A percentile compares a stretch with the other conserved stretches of the same genome.
Conservation (phyloP, 92 coral and sea anemone species). For the Paramuricea clavata region DNA sequence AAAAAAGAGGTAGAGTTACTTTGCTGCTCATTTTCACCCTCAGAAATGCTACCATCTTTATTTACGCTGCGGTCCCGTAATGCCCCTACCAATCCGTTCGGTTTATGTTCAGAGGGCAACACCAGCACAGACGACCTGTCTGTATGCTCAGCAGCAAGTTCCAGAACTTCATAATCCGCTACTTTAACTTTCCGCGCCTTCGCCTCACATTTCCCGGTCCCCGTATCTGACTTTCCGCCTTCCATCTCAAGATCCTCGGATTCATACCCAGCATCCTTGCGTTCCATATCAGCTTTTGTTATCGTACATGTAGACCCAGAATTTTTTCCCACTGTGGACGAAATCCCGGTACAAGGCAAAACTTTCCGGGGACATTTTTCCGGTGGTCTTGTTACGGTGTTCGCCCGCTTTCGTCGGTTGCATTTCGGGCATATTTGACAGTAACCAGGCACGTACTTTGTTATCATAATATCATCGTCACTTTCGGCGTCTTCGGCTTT, state of each 20-base stretch:
- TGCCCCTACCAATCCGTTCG: not conserved
- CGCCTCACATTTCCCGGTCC: not conserved
- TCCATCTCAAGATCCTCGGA: not conserved
- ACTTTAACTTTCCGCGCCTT: not conserved
- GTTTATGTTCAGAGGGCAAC: not conserved
- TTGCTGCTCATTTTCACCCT: not conserved
- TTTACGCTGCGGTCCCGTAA: not conserved
- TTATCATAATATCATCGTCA: conserved; percentile 21
- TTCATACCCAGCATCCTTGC: not conserved
- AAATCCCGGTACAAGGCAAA: not conserved
- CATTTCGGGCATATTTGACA: conserved; percentile 41
- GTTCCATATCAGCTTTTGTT: conserved; percentile 3
- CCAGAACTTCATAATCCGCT: conserved; percentile 33
- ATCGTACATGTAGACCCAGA: not conserved
- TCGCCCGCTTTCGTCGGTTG: conserved; percentile 17
- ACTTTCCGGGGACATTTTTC: not conserved
- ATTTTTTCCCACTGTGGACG: not conserved
- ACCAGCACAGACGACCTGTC: conserved; percentile 12
- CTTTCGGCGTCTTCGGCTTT: not conserved
- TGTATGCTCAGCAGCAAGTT: not conserved
- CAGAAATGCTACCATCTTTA: not conserved
- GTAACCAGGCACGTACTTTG: conserved; percentile 7
- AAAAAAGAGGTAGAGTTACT: not conserved
- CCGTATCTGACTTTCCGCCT: not conserved
- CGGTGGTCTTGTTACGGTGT: not conserved